phyloP scores from a whole-genome alignment of 1,140 invertebrate genomes.

The Lordiphosa collinella region DNA sequence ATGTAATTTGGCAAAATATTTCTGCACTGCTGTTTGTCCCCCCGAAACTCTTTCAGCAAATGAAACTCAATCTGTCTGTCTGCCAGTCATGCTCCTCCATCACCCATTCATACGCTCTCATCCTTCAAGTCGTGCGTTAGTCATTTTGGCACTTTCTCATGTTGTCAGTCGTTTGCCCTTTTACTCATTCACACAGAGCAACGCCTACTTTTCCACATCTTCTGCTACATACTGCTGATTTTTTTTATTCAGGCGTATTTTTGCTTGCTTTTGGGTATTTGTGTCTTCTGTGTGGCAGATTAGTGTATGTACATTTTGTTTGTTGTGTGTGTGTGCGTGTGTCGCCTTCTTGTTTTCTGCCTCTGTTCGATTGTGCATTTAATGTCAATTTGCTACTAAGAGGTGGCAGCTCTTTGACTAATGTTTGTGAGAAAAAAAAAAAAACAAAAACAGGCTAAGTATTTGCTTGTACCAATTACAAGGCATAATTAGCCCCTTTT shows the following conservation, averaged over 20 bases:
- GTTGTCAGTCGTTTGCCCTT: constrained; percentile 47
- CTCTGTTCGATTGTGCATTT: constrained; percentile 64
- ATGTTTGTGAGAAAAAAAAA: constrained; percentile 34
- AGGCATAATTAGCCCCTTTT: constrained; percentile 30
- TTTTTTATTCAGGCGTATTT: not conserved
- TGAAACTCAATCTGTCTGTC: constrained; percentile 70
- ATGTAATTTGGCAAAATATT: constrained; percentile 76
- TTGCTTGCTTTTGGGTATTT: not conserved
- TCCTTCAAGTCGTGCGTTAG: constrained; percentile 49
- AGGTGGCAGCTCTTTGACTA: constrained; percentile 27
- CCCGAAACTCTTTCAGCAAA: constrained; percentile 41
- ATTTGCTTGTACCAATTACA: constrained; percentile 16
- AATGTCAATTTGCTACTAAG: constrained; percentile 52
- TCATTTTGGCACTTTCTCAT: constrained; percentile 74
- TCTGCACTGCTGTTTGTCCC: constrained; percentile 27
- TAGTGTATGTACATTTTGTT: constrained; percentile 35
- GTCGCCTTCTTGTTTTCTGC: constrained; percentile 2
- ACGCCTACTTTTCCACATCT: constrained; percentile 39
- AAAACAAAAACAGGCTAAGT: not conserved
- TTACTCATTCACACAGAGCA: constrained; percentile 45
- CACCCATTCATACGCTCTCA: constrained; percentile 8
- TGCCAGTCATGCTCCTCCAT: constrained; percentile 41
- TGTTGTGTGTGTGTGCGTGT: constrained; percentile 6
- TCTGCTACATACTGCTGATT: not conserved
- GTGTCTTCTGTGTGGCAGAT: constrained; percentile 36